Evolutionary conservation across 2,888 invertebrate species (phyloP), one percentile per base, ranked within the genome.

Genomic region (Meloe dianella): DNA sequence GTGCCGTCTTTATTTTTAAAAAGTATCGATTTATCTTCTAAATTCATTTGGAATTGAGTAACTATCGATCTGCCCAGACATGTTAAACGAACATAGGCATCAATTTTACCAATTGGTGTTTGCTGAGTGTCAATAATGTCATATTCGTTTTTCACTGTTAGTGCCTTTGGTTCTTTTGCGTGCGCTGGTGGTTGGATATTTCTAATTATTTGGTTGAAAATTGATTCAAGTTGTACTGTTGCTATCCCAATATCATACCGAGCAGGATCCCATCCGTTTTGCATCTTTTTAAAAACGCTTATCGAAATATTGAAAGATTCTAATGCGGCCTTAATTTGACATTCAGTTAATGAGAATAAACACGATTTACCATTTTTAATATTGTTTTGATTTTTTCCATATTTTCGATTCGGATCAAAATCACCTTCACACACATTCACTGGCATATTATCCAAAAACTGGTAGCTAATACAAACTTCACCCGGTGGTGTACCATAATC

Each of bases 291-390:
- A 74, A 85, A 87, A 0, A 90, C 87, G 0, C 85, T 82, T 61
- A 90, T 84, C 60, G 83, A 84, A 2, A 91, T 79, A 1, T 88
- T 88, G 74, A 90, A 90, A 57, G 84, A 85, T 64, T 81, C 81
- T 76, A 87, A 81, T 0, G 88, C 87, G 54, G 84, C 80, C 17
- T 77, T 76, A 0, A 90, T 87, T 35, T 88, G 87, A 7, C 79
- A 73, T 56, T 87, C 85, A 29, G 88, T 87, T 4, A 91, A 80
- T 0, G 89, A 89, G 76, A 91, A 91, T n/a, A 91, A 81, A 73
- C 90, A 90, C 0, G 90, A 90, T 79, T 90, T 90, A 30, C 90
- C 90, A 72, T 85, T 89, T 76, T 88, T 88, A 64, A 89, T 87
- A 0, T 84, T 80, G 8, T 72, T 76, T 10, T 38, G 79, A 75